Conservation (phyloP, 2,888 invertebrate species). For the Apeira syringaria region DNA sequence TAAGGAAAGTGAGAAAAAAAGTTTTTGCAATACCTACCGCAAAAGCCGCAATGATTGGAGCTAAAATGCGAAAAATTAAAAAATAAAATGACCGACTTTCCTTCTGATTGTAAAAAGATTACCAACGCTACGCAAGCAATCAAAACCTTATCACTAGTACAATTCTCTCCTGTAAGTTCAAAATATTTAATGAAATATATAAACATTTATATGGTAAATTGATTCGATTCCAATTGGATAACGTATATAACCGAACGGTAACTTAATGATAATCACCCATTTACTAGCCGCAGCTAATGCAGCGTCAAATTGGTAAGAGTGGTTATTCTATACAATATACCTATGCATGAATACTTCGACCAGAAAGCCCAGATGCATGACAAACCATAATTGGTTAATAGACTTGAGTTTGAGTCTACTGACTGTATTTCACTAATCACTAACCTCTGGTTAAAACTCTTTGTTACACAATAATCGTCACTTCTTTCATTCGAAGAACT, state of each 20-base stretch:
- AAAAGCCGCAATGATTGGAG: constrained; percentile 51
- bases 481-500: no score
- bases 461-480: no score
- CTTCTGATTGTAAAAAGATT: neutral
- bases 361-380: constrained; percentile 48
- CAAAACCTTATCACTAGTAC: no score
- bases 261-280: constrained; percentile 50
- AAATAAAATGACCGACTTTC: constrained; percentile 21
- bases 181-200: neutral
- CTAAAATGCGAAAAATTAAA: constrained; percentile 35
- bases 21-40: constrained; percentile 49
- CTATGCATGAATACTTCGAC: no score
- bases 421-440: no score
- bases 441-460: no score
- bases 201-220: constrained; percentile 37
- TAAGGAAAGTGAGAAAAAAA: constrained; percentile 56
- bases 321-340: constrained; percentile 46
- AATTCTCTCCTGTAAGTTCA: no score
- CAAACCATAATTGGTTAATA: constrained; percentile 43
- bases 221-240: constrained; percentile 45
- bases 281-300: constrained; percentile 52
- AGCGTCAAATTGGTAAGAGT: constrained; percentile 62
- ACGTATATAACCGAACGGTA: constrained; percentile 45
- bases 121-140: no score
- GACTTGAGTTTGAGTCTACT: constrained; percentile 13